phyloP scores from a whole-genome alignment of 2,113 vertebrate genomes.

The Baryphthengus martii region DNA sequence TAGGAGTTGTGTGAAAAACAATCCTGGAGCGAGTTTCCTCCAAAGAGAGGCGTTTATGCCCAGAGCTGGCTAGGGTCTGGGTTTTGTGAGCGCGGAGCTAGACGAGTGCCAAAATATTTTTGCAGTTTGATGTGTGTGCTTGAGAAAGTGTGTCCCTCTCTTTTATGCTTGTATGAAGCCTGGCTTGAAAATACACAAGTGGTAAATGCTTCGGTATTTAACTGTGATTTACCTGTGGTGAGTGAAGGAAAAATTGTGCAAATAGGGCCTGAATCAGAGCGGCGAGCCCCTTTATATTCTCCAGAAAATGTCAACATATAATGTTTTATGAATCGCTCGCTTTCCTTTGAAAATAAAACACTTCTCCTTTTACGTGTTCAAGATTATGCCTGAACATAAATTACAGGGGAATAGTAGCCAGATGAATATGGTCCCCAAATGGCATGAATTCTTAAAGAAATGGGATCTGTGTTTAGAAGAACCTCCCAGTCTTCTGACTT shows the following conservation, averaged over 20 bases:
- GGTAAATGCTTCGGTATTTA: conserved; percentile 74
- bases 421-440: neutral
- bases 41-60: neutral
- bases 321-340: conserved; percentile 62
- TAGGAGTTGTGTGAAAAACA: neutral
- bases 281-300: conserved; percentile 59
- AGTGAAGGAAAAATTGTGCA: conserved; percentile 69
- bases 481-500: neutral
- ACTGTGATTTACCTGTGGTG: conserved; percentile 69
- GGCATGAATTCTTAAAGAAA: neutral
- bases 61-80: neutral
- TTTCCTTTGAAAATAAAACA: conserved; percentile 55
- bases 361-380: conserved; percentile 22
- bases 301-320: conserved; percentile 45
- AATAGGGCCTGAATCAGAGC: conserved; percentile 58
- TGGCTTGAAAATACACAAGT: conserved; percentile 55
- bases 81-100: neutral
- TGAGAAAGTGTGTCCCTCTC: neutral
- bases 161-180: conserved; percentile 12
- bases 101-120: neutral
- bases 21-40: neutral
- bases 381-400: conserved; percentile 44
- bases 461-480: neutral
- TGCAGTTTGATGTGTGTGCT: neutral
- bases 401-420: neutral